Base-by-base conservation (phyloP, 1,140 invertebrate genomes). In the Orchestia grillus region DNA sequence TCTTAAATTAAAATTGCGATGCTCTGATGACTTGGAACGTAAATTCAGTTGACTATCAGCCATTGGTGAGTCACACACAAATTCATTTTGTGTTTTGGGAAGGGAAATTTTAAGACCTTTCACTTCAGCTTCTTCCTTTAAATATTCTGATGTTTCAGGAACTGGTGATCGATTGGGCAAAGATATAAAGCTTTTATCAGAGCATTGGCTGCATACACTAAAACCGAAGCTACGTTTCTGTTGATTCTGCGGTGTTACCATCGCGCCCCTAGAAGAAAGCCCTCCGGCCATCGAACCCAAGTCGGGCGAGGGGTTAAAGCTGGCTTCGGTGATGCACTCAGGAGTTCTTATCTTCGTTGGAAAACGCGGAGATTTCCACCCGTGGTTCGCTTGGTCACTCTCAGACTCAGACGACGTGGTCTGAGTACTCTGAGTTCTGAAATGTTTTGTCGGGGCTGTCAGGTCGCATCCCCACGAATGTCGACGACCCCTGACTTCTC, bases 391-490 rank as follows among this genome's bases (percentile, higher is more conserved):
- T n/a, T 44, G 92, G 44, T 94, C 92, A 47, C 11, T 45, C 36
- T 94, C 92, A 6, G 92, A 94, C 92, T 94, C 92, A 8, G 92
- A 94, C 0, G 92, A 94, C 3, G 92, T 94, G 3, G 92, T 94
- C 44, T 94, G 92, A 8, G 92, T 94, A n/a, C 92, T 94, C 92
- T 94, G 92, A 40, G 92, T 94, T 40, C 92, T 4, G 92, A 45
- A 94, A 94, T 94, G 92, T n/a, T 94, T 94, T 4, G 44, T n/a
- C 43, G 43, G 92, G 36, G 44, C 44, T 1, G 40, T 36, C 0
- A 45, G 40, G 40, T 94, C 92, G 36, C 92, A 94, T 8, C 92
- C 44, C 92, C 92, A 94, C 0, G 92, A 94, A n/a, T 94, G 92
- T 0, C 92, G 43, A 44, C 92, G 92, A 8, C 92, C 92, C 3